These are phyloP conservation scores for Cheilosia grossa DNA, from an alignment of 2,888 invertebrate genomes.

Conservation along the genomic window DNA sequence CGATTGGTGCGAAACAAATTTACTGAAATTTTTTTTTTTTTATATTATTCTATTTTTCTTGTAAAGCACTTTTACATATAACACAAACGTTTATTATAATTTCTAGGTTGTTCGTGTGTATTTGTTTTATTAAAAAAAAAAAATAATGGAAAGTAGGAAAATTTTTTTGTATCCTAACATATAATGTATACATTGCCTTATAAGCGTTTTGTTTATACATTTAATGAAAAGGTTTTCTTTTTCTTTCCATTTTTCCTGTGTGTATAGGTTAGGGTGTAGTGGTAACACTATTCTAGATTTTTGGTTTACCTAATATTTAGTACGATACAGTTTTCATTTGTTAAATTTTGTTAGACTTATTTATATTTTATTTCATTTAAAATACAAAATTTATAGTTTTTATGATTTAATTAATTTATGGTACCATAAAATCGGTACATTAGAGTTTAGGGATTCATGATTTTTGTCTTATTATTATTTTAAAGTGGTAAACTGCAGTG, in stretches of 20 bases:
- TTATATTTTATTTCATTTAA: conserved; percentile 20
- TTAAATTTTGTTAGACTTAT: conserved; percentile 34
- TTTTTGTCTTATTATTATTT: conserved; percentile 18
- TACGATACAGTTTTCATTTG: conserved; percentile 25
- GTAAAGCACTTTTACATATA: conserved; percentile 55
- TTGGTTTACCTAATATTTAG: conserved; percentile 30
- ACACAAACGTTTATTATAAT: conserved; percentile 15
- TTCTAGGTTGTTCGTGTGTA: conserved; percentile 32
- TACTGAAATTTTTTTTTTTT: conserved; percentile 8
- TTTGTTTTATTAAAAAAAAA: conserved; percentile 19
- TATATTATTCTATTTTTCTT: conserved; percentile 19
- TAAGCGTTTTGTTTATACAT: conserved; percentile 58
- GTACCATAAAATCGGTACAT: conserved; percentile 62
- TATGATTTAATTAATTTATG: conserved; percentile 21
- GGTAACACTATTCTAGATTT: conserved; percentile 14
- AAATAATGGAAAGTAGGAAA: conserved; percentile 3
- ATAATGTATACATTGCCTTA: conserved; percentile 35
- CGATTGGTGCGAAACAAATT: conserved; percentile 53
- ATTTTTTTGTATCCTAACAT: conserved; percentile 33
- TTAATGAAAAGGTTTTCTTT: conserved; percentile 14
- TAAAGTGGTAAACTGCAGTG: conserved; percentile 7
- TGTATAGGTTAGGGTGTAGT: conserved; percentile 40
- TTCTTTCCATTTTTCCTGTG: conserved; percentile 12
- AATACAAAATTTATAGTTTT: conserved; percentile 30
- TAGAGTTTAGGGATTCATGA: conserved; percentile 38